These are phyloP conservation scores for Tipula unca DNA, from an alignment of 2,888 invertebrate genomes.

Conservation along the genomic window DNA sequence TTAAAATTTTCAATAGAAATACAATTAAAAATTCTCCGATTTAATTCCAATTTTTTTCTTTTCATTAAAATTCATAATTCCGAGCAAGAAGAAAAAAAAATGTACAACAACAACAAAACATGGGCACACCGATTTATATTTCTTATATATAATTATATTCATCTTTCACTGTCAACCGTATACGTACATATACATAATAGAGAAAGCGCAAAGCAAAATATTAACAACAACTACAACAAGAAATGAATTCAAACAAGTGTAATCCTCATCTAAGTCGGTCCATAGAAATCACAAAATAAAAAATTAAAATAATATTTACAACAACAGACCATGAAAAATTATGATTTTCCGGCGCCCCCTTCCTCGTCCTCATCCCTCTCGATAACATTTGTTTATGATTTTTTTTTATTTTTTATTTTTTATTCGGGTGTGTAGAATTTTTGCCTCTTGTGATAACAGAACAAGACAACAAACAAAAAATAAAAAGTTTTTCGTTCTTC, in stretches of 20 bases:
- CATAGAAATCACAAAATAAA: constrained; percentile 22
- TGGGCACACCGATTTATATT: background rate
- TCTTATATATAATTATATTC: background rate
- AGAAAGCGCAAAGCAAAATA: background rate
- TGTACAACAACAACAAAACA: background rate
- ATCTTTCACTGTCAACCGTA: background rate
- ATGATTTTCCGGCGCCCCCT: background rate
- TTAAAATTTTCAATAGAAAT: background rate
- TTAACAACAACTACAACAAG: background rate
- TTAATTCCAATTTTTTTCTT: background rate
- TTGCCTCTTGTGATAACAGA: background rate
- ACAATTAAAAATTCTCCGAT: background rate
- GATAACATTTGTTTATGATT: background rate
- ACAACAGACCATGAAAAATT: constrained; percentile 14
- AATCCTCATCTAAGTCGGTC: constrained; percentile 22
- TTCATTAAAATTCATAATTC: background rate
- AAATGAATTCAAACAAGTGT: constrained; percentile 22
- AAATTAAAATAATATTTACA: constrained; percentile 16
- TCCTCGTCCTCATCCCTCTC: background rate
- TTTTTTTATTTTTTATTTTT: background rate
- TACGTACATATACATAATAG: no score
- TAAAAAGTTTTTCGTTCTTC: background rate
- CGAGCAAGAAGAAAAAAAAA: background rate
- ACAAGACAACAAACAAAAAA: background rate
- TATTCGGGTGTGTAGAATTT: background rate